Evolutionary conservation across 1,140 invertebrate species (phyloP).

Genomic region (Phymastichus coffea): DNA sequence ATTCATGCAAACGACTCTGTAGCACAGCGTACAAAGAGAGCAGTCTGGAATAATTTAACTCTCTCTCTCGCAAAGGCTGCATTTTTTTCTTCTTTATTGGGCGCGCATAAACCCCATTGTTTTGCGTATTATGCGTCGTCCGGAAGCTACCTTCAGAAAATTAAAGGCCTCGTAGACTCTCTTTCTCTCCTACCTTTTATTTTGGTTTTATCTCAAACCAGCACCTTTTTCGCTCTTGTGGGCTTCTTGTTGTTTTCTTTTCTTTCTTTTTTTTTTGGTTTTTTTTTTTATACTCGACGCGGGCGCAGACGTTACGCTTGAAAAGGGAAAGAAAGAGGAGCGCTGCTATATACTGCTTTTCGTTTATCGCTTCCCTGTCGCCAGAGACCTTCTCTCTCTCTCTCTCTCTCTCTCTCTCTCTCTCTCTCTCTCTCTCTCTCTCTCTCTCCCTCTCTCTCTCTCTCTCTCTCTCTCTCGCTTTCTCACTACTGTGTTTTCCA

Average conservation of each 20-base stretch:
- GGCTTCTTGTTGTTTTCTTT: slow-evolving; percentile 18
- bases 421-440: background rate
- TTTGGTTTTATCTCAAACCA: background rate
- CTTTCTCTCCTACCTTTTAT: background rate
- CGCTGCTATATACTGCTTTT: slow-evolving; percentile 17
- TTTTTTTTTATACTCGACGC: slow-evolving; percentile 1
- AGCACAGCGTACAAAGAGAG: slow-evolving; percentile 3
- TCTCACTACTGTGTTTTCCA: too few relatives aligned
- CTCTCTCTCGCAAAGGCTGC: slow-evolving; percentile 2
- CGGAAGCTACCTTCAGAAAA: slow-evolving; percentile 14
- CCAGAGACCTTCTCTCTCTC: background rate
- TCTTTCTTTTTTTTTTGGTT: slow-evolving; percentile 19
- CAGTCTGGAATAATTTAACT: slow-evolving; percentile 11
- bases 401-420: too few relatives aligned
- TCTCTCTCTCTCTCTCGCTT: too few relatives aligned
- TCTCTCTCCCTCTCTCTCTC: background rate
- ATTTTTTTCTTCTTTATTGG: slow-evolving; percentile 14
- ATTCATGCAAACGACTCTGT: slow-evolving; percentile 19
- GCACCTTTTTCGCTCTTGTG: background rate
- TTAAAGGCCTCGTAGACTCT: background rate
- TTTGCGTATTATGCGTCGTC: slow-evolving; percentile 12
- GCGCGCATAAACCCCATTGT: too few relatives aligned
- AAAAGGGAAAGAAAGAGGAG: too few relatives aligned
- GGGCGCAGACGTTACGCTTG: slow-evolving; percentile 21
- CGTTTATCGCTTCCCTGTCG: slow-evolving; percentile 8